Evolutionary conservation across 2,113 vertebrate genomes (phyloP).

Genomic region (Prolemur simus): DNA sequence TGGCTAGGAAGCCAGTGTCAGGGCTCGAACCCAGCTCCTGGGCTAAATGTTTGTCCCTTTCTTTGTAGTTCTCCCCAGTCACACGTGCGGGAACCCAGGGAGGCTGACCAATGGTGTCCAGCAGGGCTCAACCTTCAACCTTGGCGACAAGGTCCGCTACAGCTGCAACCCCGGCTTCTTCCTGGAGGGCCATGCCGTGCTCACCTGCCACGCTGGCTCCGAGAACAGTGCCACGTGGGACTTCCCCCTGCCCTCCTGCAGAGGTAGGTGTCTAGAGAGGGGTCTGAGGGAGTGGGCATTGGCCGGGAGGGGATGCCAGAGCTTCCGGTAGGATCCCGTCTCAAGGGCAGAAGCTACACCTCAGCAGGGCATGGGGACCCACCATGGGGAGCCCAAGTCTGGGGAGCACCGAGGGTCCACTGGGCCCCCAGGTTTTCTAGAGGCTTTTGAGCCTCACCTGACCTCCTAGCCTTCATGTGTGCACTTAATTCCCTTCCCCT

Average conservation of each 20-base stretch:
- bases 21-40: not conserved
- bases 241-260: constrained; percentile 97
- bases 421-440: not conserved
- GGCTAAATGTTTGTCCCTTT: not conserved
- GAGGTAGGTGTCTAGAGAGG: constrained; percentile 86
- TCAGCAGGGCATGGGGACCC: not conserved
- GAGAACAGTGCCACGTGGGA: constrained; percentile 95
- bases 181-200: constrained; percentile 95
- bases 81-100: constrained; percentile 97
- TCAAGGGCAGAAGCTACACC: not conserved
- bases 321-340: not conserved
- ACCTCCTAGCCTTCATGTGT: not conserved
- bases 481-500: not conserved
- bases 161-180: constrained; percentile 95
- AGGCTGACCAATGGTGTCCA: constrained; percentile 94
- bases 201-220: constrained; percentile 92
- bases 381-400: not conserved
- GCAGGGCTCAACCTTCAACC: constrained; percentile 95
- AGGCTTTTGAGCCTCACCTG: not conserved
- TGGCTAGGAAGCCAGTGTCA: fast-evolving
- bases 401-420: not conserved
- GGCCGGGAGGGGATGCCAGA: not conserved
- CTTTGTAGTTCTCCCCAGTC: constrained; percentile 93
- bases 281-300: not conserved
- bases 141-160: constrained; percentile 97